Evolutionary conservation across 2,888 invertebrate species (phyloP).

Genomic region (Kuschelorhynchus macadamiae): DNA sequence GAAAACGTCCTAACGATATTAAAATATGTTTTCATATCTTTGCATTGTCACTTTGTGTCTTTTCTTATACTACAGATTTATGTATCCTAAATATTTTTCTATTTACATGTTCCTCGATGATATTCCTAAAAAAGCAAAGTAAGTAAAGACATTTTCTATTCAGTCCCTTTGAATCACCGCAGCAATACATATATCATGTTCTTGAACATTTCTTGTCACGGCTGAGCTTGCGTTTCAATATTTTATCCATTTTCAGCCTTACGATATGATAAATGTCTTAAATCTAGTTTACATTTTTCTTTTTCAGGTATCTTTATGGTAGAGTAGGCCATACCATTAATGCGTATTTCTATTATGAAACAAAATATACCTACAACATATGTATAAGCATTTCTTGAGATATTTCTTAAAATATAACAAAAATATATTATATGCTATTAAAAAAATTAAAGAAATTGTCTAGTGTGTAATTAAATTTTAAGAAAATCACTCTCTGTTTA

Average conservation of each 20-base stretch:
- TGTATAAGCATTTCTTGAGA: slow-evolving; percentile 28
- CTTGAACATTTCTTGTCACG: slow-evolving; percentile 15
- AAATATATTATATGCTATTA: too few relatives aligned
- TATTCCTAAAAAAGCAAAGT: too few relatives aligned
- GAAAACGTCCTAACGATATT: too few relatives aligned
- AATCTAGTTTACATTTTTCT: slow-evolving; percentile 35
- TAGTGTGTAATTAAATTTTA: too few relatives aligned
- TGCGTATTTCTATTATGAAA: slow-evolving; percentile 18
- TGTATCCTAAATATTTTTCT: too few relatives aligned
- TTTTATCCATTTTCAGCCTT: slow-evolving; percentile 19
- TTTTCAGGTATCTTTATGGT: slow-evolving; percentile 32
- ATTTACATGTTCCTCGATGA: too few relatives aligned
- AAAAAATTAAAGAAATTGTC: too few relatives aligned
- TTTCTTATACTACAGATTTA: too few relatives aligned
- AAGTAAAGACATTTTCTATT: slow-evolving; percentile 7
- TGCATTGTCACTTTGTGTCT: too few relatives aligned
- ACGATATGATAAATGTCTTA: slow-evolving; percentile 37
- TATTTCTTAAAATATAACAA: too few relatives aligned
- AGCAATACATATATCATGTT: slow-evolving; percentile 17
- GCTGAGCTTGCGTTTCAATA: slow-evolving; percentile 24
- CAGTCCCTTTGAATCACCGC: neutral
- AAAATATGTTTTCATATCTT: too few relatives aligned
- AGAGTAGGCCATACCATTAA: slow-evolving; percentile 37
- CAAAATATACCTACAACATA: slow-evolving; percentile 29
- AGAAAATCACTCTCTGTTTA: too few relatives aligned